Conservation (phyloP, 1,140 invertebrate species). For the Philaenus spumarius region DNA sequence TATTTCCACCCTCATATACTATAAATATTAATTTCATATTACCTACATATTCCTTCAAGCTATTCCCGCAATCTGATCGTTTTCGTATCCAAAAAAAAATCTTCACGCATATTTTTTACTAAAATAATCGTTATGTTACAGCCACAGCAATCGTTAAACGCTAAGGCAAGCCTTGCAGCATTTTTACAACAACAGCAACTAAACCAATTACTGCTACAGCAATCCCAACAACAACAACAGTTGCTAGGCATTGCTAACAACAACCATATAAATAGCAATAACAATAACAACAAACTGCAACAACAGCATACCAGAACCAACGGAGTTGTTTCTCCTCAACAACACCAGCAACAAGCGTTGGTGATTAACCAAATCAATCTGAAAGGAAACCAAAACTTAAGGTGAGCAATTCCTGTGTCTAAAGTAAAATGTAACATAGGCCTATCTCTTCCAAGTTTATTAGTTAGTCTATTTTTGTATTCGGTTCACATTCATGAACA, state of each 20-base stretch:
- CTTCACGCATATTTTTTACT: no score
- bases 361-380: conserved; percentile 39
- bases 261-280: conserved; percentile 27
- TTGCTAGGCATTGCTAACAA: conserved; percentile 24
- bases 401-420: conserved; percentile 8
- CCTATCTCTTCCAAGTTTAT: no score
- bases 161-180: conserved; percentile 47
- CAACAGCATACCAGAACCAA: conserved; percentile 9
- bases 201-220: conserved; percentile 41
- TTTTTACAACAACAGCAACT: conserved; percentile 45
- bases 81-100: no score
- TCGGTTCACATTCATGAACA: no score
- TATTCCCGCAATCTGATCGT: no score
- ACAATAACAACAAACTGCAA: conserved; percentile 24
- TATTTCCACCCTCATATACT: no score
- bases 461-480: no score
- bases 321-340: conserved; percentile 26
- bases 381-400: conserved; percentile 16
- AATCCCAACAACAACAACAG: conserved; percentile 44
- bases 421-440: no score
- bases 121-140: no score
- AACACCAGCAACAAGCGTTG: conserved; percentile 29
- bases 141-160: conserved; percentile 36
- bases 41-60: no score
- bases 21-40: no score